These are phyloP conservation scores for Imbricaverruca yamaguchii DNA, from an alignment of 2,888 invertebrate genomes.

Conservation along the genomic window DNA sequence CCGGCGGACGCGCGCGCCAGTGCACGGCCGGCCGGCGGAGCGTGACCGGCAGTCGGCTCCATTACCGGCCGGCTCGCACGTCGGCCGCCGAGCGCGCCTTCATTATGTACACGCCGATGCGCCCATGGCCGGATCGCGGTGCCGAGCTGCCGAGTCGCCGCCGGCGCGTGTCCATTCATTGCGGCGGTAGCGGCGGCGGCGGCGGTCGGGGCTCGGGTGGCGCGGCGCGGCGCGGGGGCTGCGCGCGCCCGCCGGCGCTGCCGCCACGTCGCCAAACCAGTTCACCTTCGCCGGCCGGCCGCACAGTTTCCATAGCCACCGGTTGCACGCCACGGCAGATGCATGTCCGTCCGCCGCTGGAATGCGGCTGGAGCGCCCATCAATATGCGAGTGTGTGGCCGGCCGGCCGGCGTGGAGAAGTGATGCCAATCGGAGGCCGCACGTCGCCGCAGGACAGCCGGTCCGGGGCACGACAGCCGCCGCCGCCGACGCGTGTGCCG, in stretches of 20 bases:
- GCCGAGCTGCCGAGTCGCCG: too few species aligned
- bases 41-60: too few species aligned
- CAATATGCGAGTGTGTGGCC: background rate
- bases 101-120: too few species aligned
- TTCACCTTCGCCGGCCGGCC: background rate
- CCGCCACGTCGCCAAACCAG: background rate
- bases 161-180: constrained; percentile 6
- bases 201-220: too few species aligned
- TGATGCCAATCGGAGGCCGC: too few species aligned
- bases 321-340: background rate
- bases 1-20: background rate
- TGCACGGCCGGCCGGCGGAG: background rate
- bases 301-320: background rate
- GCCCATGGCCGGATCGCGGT: background rate
- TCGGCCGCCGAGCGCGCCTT: too few species aligned
- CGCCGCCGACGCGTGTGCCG: too few species aligned
- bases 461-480: too few species aligned
- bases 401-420: background rate
- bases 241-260: background rate
- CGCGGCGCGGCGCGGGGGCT: background rate
- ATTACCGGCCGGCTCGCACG: too few species aligned
- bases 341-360: background rate
- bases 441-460: too few species aligned
- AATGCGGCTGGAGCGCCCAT: background rate
- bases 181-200: background rate